Conservation (phyloP, 2,888 invertebrate species). For the Callyntrura sp. region DNA sequence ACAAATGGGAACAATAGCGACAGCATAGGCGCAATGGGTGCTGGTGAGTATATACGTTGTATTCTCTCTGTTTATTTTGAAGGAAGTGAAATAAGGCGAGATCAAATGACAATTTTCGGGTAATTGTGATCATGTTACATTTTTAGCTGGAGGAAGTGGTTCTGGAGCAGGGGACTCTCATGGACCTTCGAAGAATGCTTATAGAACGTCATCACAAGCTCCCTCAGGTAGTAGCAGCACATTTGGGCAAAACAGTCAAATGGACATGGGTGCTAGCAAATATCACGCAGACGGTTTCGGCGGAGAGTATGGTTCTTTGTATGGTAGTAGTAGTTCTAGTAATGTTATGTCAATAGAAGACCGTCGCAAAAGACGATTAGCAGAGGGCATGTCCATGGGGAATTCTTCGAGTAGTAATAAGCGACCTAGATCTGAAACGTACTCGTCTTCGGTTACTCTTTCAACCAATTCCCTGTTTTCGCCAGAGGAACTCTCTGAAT, state of each 20-base stretch:
- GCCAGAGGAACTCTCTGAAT: slow-evolving; percentile 65
- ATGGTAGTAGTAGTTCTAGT: slow-evolving; percentile 43
- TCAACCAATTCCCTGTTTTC: slow-evolving; percentile 69
- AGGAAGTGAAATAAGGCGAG: too few species aligned
- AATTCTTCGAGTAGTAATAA: slow-evolving; percentile 41
- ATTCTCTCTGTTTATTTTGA: too few species aligned
- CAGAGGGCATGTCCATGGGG: slow-evolving; percentile 48
- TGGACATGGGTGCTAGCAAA: slow-evolving; percentile 73
- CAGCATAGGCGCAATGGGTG: slow-evolving; percentile 35
- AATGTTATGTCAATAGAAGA: slow-evolving; percentile 70
- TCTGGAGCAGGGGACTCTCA: slow-evolving; percentile 67
- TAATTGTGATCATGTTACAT: slow-evolving; percentile 20
- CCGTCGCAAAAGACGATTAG: slow-evolving; percentile 67
- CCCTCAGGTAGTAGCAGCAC: slow-evolving; percentile 60
- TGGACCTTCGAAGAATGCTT: slow-evolving; percentile 73
- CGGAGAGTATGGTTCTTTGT: slow-evolving; percentile 62
- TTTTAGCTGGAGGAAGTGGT: slow-evolving; percentile 47
- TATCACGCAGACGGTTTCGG: slow-evolving; percentile 68
- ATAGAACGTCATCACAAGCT: slow-evolving; percentile 35
- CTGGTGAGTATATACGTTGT: slow-evolving; percentile 35
- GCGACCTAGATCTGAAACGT: slow-evolving; percentile 70
- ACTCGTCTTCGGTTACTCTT: slow-evolving; percentile 38
- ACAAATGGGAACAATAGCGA: slow-evolving; percentile 75
- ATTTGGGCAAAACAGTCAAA: slow-evolving; percentile 72
- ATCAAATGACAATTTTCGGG: neutral